phyloP scores from a whole-genome alignment of 2,113 vertebrate species.

The Pygoscelis antarcticus region DNA sequence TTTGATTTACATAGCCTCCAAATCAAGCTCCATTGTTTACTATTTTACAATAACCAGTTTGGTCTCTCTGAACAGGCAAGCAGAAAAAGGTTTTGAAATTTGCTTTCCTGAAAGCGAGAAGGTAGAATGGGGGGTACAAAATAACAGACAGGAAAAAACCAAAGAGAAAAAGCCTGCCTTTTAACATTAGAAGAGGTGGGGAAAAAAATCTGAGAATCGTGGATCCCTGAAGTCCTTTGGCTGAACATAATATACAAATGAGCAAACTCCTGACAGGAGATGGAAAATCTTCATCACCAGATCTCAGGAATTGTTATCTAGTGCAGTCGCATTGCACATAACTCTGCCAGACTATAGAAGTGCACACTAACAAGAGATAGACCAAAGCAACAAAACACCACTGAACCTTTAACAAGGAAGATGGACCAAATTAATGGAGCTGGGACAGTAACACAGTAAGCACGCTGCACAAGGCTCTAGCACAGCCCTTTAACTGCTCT shows the following conservation, averaged over 20 bases:
- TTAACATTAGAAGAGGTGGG: background rate
- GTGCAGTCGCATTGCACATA: background rate
- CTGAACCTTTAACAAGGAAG: background rate
- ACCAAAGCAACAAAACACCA: background rate
- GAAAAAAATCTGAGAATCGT: background rate
- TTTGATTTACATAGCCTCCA: background rate
- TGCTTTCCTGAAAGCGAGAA: background rate
- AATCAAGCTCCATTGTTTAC: slow-evolving; percentile 3
- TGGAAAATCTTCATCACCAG: background rate
- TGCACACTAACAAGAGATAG: background rate
- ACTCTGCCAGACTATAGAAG: background rate
- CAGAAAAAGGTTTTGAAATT: background rate
- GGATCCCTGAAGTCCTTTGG: background rate
- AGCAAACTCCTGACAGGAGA: background rate
- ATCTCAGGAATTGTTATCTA: slow-evolving; percentile 3
- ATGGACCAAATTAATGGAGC: background rate
- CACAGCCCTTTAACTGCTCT: background rate
- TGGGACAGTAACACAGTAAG: background rate
- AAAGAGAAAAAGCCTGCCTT: background rate
- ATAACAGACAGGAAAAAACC: background rate
- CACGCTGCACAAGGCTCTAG: background rate
- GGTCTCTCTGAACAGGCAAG: background rate
- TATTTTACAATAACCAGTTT: background rate
- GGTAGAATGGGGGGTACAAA: background rate
- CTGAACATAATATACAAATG: background rate